Base-by-base conservation (phyloP, 2,113 vertebrate species). In the Acanthisitta chloris region DNA sequence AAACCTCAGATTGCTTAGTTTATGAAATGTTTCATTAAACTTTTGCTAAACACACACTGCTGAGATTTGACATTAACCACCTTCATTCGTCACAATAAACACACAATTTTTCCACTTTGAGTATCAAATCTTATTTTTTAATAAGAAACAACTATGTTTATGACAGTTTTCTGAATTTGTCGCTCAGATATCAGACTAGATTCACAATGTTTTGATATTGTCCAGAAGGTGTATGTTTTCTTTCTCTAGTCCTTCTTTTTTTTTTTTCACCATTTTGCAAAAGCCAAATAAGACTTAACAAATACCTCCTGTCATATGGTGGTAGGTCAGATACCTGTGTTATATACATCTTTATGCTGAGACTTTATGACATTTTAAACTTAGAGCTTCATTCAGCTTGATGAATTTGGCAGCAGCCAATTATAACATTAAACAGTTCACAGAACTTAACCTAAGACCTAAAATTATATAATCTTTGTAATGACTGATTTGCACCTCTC, bases 211-310 rank as follows among this genome's bases (percentile, higher is more conserved):
- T 98, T 98, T 99, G 99, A 99, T 98, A 97, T 95, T 98, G 97
- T 98, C 98, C 99, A 99, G 99, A 98, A 97, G 97, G 98, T 94
- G 96, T 97, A 98, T 98, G 98, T 98, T 98, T 99, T 98, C 97
- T 91, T 91, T 92, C 91, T 84, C 19, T 69, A 51, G 52, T 55
- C 3, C 7, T 62, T 86, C 85, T 71, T 59, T 82, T 86, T 98
- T 97, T n/a, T n/a, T n/a, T n/a, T n/a, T n/a, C n/a, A n/a, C 96
- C 95, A 92, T 97, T 95, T 96, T 97, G 84, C 91, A 98, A 97
- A 98, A 97, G 89, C 97, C 97, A 98, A 97, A 96, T 98, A 96
- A 98, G 97, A 98, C 98, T 99, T 99, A 99, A 99, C 98, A 99
- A 98, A 98, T 97, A 98, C 98, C 97, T 98, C 97, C 97, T 98